A percentile compares a stretch with the other conserved stretches of the same genome.
phyloP scores from a whole-genome alignment of 1,140 invertebrate species.

The Portunus trituberculatus region DNA sequence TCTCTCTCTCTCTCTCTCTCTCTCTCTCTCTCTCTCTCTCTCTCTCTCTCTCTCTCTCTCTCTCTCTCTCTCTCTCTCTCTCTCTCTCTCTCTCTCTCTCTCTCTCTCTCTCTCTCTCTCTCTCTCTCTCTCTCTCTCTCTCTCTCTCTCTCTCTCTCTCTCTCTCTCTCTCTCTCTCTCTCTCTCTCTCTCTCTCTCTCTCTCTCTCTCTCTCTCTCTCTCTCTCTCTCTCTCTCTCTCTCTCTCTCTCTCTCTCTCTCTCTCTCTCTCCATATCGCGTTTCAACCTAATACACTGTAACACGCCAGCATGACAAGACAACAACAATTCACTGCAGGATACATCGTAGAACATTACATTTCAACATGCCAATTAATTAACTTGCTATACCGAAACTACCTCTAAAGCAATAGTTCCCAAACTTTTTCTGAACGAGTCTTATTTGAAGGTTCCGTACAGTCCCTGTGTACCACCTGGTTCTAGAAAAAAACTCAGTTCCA shows the following conservation, averaged over 20 bases:
- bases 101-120: neutral
- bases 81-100: constrained; percentile 8
- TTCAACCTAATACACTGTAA: too few relatives aligned
- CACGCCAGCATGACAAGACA: too few relatives aligned
- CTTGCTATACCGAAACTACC: too few relatives aligned
- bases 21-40: too few relatives aligned
- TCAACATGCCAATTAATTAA: too few relatives aligned
- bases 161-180: constrained; percentile 32
- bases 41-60: constrained; percentile 32
- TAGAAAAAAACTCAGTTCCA: too few relatives aligned
- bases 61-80: constrained; percentile 31
- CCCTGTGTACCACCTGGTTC: too few relatives aligned
- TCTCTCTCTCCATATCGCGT: neutral
- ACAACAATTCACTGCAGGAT: too few relatives aligned
- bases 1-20: constrained; percentile 23
- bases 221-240: constrained; percentile 8
- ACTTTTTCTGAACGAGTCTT: too few relatives aligned
- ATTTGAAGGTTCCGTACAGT: too few relatives aligned
- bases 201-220: neutral
- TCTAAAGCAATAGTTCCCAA: too few relatives aligned
- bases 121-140: neutral
- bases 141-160: neutral
- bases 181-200: constrained; percentile 1
- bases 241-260: neutral
- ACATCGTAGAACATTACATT: too few relatives aligned